Base-by-base conservation (phyloP, 2,797 vertebrate genomes). In the Nasua narica region DNA sequence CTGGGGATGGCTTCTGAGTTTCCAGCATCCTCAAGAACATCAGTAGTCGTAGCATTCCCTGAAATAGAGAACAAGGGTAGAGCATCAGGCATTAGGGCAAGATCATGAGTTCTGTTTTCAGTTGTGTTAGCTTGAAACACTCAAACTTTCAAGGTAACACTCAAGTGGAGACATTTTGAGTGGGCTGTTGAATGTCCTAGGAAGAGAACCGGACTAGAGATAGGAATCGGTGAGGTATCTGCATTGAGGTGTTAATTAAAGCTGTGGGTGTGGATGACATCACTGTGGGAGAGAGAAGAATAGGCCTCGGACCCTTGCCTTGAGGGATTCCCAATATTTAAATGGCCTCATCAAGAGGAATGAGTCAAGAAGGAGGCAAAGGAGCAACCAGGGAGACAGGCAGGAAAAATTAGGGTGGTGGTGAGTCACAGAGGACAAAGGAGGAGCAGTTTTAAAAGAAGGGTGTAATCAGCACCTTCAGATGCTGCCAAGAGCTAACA, bases 211-310 rank as follows among this genome's bases (percentile, higher is more conserved):
- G 84, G 69, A 29, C 78, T 52, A 54, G 69, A 96, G 96, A 89
- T 60, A 77, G 67, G 65, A 60, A 96, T 95, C 91, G 84, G 6
- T 76, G 93, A 90, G 54, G 69, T 21, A 21, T 52, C 56, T 87
- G 74, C 60, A 32, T 67, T 56, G 86, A 72, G 58, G 37, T 76
- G 65, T 78, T 97, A 78, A 92, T 91, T 92, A 96, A 91, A 94
- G 50, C 37, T n/a, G 78, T 93, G 79, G 40, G 74, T 60, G 52
- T 95, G 50, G 37, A 32, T 92, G 95, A 93, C 84, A 50, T 93
- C 93, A 94, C 70, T 62, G 62, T 43, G n/a, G 54, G 23, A 89
- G 52, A 77, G 85, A 82, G 70, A 79, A 58, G 43, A 18, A 54
- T 87, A 84, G 56, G 21, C 87, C 83, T 72, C 16, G 77, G 37